phyloP scores from a whole-genome alignment of 2,888 invertebrate genomes.

The Erebia ligea region DNA sequence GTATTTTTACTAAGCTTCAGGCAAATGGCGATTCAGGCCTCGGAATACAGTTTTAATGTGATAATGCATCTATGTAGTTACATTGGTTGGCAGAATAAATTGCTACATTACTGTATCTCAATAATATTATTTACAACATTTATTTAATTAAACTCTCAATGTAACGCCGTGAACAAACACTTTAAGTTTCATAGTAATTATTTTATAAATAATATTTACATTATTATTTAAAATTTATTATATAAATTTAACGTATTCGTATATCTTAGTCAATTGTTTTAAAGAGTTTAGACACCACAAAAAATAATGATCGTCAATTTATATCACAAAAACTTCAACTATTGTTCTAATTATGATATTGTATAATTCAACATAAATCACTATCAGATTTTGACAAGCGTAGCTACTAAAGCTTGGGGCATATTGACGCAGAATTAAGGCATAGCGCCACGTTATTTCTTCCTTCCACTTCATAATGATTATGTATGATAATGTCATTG shows the following conservation, averaged over 20 bases:
- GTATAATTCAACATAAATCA: not conserved
- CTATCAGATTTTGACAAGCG: not conserved
- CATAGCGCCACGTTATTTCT: too few species aligned
- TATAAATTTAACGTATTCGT: slow-evolving; percentile 42
- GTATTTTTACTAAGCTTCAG: too few species aligned
- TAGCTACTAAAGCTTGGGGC: too few species aligned
- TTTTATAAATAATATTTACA: slow-evolving; percentile 38
- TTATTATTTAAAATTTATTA: slow-evolving; percentile 45
- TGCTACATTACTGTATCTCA: not conserved
- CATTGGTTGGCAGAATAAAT: not conserved
- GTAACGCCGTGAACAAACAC: slow-evolving; percentile 23
- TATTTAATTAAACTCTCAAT: slow-evolving; percentile 9
- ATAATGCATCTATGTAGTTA: not conserved
- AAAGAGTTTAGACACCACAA: not conserved
- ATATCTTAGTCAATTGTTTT: slow-evolving; percentile 12
- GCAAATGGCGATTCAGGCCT: too few species aligned
- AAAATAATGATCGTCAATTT: slow-evolving; percentile 17
- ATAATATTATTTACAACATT: slow-evolving; percentile 12
- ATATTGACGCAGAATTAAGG: too few species aligned
- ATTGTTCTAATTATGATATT: not conserved
- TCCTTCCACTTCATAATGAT: too few species aligned
- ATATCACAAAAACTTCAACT: slow-evolving; percentile 35
- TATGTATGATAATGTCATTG: too few species aligned
- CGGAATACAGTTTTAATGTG: not conserved
- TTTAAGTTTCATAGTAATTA: slow-evolving; percentile 15